Base-by-base conservation (phyloP, 1,140 invertebrate species). In the Trichoplusia ni region DNA sequence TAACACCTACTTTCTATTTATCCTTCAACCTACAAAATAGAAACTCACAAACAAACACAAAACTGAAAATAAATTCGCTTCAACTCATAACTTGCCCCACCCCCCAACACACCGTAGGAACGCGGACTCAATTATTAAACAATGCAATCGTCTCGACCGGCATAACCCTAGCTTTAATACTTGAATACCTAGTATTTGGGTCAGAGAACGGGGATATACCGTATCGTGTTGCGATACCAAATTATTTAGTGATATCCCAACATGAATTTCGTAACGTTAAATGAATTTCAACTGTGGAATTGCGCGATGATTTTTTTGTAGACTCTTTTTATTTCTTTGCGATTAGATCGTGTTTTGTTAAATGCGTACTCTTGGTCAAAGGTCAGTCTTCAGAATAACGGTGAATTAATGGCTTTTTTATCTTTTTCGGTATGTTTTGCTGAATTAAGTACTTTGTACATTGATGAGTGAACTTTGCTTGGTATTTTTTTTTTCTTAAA, bases 61-160 rank as follows among this genome's bases (percentile, higher is more conserved):
- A 7, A 31, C 0, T 6, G 11, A n/a, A 6, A 47, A 60, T 46
- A 33, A 35, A 47, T 62, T 62, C 18, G 31, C 40, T 2, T n/a
- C 11, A 31, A 14, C 21, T 31, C 40, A 19, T 58, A 8, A 49
- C 51, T 67, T 40, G 18, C 4, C n/a, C 51, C 40, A 21, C 2
- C 6, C 29, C 42, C 74, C 69, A 69, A 68, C 72, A 76, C 71
- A 78, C 77, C 75, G 77, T 72, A 46, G 79, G 74, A 77, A 81
- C 73, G 75, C 67, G 74, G 75, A 69, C 67, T 89, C 82, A 86
- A 87, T 87, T 87, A 89, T 87, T 87, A 87, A 86, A 79, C 79
- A 81, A 86, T 82, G 86, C 85, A 86, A 86, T 87, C 82, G 81
- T 72, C 73, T 46, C 62, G 65, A 53, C 70, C 58, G 37, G 70